Percentiles rank a stretch among this genome's conserved stretches.
phyloP scores from a whole-genome alignment of 2,888 invertebrate genomes.

The Argyresthia goedartella region DNA sequence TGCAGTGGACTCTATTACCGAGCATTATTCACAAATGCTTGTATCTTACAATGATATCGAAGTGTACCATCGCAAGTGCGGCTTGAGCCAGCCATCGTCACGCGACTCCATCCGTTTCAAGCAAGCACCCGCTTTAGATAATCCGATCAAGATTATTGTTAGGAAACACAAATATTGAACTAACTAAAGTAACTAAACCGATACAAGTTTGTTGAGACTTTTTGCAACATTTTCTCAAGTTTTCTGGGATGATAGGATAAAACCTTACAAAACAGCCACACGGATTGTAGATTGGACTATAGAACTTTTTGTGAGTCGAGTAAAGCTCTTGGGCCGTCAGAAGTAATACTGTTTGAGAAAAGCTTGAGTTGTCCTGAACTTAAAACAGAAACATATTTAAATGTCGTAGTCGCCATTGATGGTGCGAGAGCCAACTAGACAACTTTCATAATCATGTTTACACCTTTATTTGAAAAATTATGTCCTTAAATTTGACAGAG shows the following conservation, averaged over 20 bases:
- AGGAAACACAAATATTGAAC: conserved; percentile 13
- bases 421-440: neutral
- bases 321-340: neutral
- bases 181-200: neutral
- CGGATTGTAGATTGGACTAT: too few relatives aligned
- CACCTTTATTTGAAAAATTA: too few relatives aligned
- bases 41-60: conserved; percentile 26
- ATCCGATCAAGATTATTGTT: conserved; percentile 13
- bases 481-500: too few relatives aligned
- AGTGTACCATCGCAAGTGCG: conserved; percentile 24
- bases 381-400: conserved; percentile 4
- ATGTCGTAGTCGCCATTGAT: neutral
- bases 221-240: too few relatives aligned
- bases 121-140: conserved; percentile 6
- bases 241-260: too few relatives aligned
- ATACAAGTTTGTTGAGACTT: too few relatives aligned
- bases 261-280: too few relatives aligned
- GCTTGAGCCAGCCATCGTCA: conserved; percentile 4
- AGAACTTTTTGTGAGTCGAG: too few relatives aligned
- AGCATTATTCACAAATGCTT: conserved; percentile 13
- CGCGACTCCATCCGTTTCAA: neutral
- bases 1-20: neutral
- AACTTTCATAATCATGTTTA: neutral
- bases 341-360: neutral
- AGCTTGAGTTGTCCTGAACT: neutral